phyloP scores from a whole-genome alignment of 2,888 invertebrate genomes.

The Diadromus collaris region DNA sequence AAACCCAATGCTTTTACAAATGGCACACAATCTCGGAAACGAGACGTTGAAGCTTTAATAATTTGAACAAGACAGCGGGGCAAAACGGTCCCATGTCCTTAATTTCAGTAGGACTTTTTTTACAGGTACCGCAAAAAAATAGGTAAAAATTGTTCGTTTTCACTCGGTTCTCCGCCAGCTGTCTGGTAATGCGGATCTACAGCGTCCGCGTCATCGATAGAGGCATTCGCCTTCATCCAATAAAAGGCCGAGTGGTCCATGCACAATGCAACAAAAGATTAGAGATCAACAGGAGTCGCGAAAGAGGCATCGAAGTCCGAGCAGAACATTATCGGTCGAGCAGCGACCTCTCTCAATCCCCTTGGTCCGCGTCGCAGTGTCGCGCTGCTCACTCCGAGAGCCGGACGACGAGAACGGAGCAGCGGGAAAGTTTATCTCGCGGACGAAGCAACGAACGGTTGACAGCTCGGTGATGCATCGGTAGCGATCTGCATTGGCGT shows the following conservation, averaged over 20 bases:
- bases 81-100: too few relatives aligned
- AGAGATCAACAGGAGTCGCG: background rate
- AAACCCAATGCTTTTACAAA: background rate
- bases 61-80: too few relatives aligned
- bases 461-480: slow-evolving; percentile 75
- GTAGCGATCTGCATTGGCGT: slow-evolving; percentile 74
- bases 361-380: slow-evolving; percentile 1
- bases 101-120: background rate
- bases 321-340: slow-evolving; percentile 36
- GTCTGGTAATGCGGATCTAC: background rate
- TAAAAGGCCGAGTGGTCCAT: background rate
- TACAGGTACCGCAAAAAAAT: background rate
- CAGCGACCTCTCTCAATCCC: slow-evolving; percentile 48
- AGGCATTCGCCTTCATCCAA: background rate
- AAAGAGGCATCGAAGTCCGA: background rate
- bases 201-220: background rate
- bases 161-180: background rate
- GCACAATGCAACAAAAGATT: background rate
- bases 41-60: background rate
- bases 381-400: slow-evolving; percentile 10
- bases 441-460: slow-evolving; percentile 72
- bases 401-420: slow-evolving; percentile 33
- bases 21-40: background rate
- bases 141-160: background rate
- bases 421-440: slow-evolving; percentile 69